Conservation (phyloP, 2,113 vertebrate genomes). For the Lanius collurio region DNA sequence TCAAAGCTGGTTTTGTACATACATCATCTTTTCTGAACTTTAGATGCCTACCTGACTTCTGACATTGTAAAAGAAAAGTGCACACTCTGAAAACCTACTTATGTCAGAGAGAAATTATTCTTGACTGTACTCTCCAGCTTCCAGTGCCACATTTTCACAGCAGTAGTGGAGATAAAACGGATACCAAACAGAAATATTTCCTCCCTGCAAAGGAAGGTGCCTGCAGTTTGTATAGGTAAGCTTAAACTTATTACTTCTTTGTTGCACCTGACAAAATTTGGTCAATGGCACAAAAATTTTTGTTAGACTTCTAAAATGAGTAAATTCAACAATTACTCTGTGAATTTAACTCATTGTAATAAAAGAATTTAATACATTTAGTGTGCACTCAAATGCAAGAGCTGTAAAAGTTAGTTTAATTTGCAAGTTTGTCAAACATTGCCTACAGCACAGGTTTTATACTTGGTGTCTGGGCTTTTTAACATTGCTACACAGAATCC, state of each 20-base stretch:
- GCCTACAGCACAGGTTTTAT: not conserved
- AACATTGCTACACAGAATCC: not conserved
- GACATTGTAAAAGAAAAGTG: not conserved
- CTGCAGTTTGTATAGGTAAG: conserved; percentile 43
- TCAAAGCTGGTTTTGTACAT: not conserved
- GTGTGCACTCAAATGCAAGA: not conserved
- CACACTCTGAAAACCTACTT: not conserved
- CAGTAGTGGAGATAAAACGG: not conserved
- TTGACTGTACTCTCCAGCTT: not conserved
- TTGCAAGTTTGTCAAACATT: not conserved
- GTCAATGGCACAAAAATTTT: not conserved
- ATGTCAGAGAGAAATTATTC: not conserved
- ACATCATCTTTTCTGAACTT: not conserved
- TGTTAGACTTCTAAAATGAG: not conserved
- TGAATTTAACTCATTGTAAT: not conserved
- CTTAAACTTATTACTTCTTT: not conserved
- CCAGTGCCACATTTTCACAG: not conserved
- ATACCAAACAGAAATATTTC: not conserved
- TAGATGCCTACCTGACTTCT: not conserved
- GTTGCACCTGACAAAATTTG: not conserved
- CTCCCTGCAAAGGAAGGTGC: not conserved
- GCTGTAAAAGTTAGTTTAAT: not conserved
- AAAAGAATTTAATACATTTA: not conserved
- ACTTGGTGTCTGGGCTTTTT: not conserved
- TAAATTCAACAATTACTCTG: not conserved